Evolutionary conservation across 2,797 vertebrate genomes (phyloP), one percentile per base, ranked within the genome.

Genomic region (Leptatherina wallacei): DNA sequence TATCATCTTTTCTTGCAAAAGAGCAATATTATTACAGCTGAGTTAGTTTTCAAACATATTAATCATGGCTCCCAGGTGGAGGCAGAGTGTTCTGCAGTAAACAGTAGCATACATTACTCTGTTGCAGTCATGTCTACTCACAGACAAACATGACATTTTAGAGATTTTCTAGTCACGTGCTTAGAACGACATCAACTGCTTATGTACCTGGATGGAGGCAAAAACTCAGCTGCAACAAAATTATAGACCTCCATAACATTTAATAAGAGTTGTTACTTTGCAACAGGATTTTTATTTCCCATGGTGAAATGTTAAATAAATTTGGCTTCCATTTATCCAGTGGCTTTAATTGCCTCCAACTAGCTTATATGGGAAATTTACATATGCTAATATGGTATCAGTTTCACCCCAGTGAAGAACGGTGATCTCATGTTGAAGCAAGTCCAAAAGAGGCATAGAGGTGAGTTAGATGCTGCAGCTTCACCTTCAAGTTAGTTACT

Each of bases 21-120:
- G 83, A 91, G 89, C 80, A 90, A 89, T 90, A 92, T 92, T 92
- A 92, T 90, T 92, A 85, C 78, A 77, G 56, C 80, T 72, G 83
- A 82, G 85, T 81, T 90, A 84, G 90, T 89, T 90, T 91, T 84
- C 85, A 85, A 91, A 92, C 87, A 85, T 73, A 92, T 93, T 71
- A 93, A 90, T 93, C 83, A 91, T 85, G 67, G 63, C 75, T 90
- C 87, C 81, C 84, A 24, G 13, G 83, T 80, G 83, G 78, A 82
- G 65, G 71, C 69, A 62, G 68, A 40, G 61, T 40, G 72, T 85
- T 89, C 76, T 73, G 82, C 83, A 71, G 70, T 82, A 92, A 92
- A 92, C 90, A 93, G 88, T 87, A 88, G 90, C 73, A 89, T 92
- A 87, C 89, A 92, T 93, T 82, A 85, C 78, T 52, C 58, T 30